phyloP scores from a whole-genome alignment of 2,797 vertebrate genomes.

The Pitangus sulphuratus region DNA sequence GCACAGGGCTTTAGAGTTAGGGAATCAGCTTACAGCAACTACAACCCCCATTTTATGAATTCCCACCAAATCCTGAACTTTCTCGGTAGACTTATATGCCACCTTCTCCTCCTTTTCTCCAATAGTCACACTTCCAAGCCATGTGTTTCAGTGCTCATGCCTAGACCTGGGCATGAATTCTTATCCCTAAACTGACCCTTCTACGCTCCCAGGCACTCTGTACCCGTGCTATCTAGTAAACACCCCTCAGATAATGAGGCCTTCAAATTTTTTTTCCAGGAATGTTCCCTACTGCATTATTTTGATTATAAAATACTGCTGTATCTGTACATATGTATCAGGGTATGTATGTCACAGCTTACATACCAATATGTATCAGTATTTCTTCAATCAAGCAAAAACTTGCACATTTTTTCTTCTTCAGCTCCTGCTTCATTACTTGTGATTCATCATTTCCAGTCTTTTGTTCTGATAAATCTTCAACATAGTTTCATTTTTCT shows the following conservation, averaged over 20 bases:
- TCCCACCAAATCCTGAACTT: slow-evolving; percentile 10
- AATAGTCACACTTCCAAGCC: neutral
- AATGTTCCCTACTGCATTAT: neutral
- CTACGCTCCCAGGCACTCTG: neutral
- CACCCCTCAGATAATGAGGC: slow-evolving; percentile 20
- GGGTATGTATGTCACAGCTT: slow-evolving; percentile 3
- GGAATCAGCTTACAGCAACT: slow-evolving; percentile 11
- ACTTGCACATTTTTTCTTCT: slow-evolving; percentile 25
- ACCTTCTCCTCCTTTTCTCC: neutral
- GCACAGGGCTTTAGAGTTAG: neutral
- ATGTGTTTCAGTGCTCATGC: fast-evolving
- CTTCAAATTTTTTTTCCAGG: slow-evolving; percentile 11
- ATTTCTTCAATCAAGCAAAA: slow-evolving; percentile 64
- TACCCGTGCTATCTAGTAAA: neutral
- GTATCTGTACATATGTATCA: slow-evolving; percentile 7
- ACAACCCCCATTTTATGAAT: neutral
- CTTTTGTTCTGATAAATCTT: slow-evolving; percentile 65
- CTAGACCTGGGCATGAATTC: neutral
- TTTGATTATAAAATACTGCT: slow-evolving; percentile 42
- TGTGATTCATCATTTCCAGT: slow-evolving; percentile 59
- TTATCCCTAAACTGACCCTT: neutral
- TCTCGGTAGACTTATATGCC: neutral
- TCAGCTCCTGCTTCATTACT: slow-evolving; percentile 56
- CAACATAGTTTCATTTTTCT: slow-evolving; percentile 49
- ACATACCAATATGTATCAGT: slow-evolving; percentile 27